Conservation (phyloP, 23 tunicate species). For the Diplosoma virens region DNA sequence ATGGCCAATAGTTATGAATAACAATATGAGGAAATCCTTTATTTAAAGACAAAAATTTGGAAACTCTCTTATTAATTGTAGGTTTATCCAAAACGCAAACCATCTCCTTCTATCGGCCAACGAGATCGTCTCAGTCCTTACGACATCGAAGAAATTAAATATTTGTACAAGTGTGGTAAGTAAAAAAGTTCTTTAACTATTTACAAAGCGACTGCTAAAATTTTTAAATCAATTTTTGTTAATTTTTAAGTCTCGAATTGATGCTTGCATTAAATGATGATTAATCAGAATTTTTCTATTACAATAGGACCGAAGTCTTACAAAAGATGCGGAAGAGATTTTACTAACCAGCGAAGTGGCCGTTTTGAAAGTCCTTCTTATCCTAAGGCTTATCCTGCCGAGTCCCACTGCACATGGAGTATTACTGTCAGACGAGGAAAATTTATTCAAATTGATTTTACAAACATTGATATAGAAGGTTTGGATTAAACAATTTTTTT, state of each 20-base stretch:
- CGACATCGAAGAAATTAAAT: constrained; percentile 96
- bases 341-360: constrained; percentile 40
- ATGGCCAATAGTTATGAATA: too few species aligned
- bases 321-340: constrained; percentile 87
- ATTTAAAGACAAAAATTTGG: too few species aligned
- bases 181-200: background rate
- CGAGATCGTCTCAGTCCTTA: constrained; percentile 84
- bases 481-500: too few species aligned
- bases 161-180: constrained; percentile 85
- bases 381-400: constrained; percentile 70
- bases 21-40: too few species aligned
- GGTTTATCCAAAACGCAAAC: constrained; percentile 64
- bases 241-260: too few species aligned
- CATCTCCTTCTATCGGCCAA: constrained; percentile 83
- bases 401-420: constrained; percentile 97
- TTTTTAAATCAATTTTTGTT: too few species aligned
- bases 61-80: constrained; percentile 10
- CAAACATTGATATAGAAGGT: constrained; percentile 71
- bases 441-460: constrained; percentile 58
- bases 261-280: too few species aligned
- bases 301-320: constrained; percentile 45
- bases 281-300: too few species aligned
- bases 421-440: constrained; percentile 59
- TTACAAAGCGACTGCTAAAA: background rate
- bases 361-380: constrained; percentile 69